Evolutionary conservation across 1,140 invertebrate genomes (phyloP).

Genomic region (Scaptomyza graminum): DNA sequence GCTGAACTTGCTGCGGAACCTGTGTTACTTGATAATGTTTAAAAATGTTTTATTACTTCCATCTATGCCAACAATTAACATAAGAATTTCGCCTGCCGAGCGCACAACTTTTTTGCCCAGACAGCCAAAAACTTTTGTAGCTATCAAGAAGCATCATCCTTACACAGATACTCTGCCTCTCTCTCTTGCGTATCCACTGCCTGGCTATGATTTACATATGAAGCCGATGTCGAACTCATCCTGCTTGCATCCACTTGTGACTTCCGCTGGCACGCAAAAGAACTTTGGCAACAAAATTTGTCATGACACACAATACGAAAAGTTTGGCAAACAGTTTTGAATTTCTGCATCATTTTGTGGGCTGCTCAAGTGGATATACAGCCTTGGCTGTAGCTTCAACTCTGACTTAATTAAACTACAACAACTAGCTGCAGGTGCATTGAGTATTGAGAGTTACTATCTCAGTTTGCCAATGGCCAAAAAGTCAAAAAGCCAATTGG

Average conservation of each 20-base stretch:
- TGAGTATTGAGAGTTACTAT: neutral
- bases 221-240: constrained; percentile 13
- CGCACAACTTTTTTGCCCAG: constrained; percentile 49
- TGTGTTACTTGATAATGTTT: constrained; percentile 70
- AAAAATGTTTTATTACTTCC: constrained; percentile 80
- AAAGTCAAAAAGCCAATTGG: constrained; percentile 16
- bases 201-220: constrained; percentile 63
- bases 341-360: constrained; percentile 58
- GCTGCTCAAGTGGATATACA: no score
- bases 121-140: constrained; percentile 48
- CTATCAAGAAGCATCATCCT: constrained; percentile 17
- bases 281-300: constrained; percentile 66
- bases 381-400: neutral
- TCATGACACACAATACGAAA: constrained; percentile 60
- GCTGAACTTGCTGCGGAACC: constrained; percentile 39
- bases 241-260: constrained; percentile 20
- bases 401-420: constrained; percentile 17
- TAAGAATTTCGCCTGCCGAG: constrained; percentile 60
- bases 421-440: constrained; percentile 62
- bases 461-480: constrained; percentile 38
- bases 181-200: constrained; percentile 14
- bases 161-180: neutral
- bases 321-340: constrained; percentile 57
- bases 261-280: constrained; percentile 27
- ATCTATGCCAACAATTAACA: constrained; percentile 80